Base-by-base conservation (phyloP, 1,140 invertebrate species). In the Bombus polaris region DNA sequence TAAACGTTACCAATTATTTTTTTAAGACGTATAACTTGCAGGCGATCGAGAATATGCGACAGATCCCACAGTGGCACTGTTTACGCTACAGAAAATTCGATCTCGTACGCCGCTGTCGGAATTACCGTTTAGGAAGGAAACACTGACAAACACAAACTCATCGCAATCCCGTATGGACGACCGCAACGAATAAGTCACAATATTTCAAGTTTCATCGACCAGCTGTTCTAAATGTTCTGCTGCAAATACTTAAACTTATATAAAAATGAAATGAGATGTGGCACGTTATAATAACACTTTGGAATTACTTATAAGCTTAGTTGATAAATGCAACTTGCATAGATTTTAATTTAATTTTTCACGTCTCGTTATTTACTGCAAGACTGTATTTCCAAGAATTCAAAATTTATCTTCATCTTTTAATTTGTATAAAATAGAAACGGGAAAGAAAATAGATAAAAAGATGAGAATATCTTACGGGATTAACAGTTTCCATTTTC, bases 31-130 rank as follows among this genome's bases (percentile, higher is more conserved):
- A 90, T 85, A 87, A 89, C 85, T 93, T 94, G 73, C 93, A 96
- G 96, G 94, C 95, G 66, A 93, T 96, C 70, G 94, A 95, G 87
- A 95, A 95, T 37, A 97, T 97, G 97, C 94, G 96, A 84, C 96
- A 96, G 91, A 96, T 98, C 82, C 97, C 97, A 8, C 97, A 98
- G 91, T 97, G 97, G 97, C 97, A 98, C 92, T 98, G 97, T 93
- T 95, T 97, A 90, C 95, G 97, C 83, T 97, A 97, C 93, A 96
- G 97, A 82, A 97, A 97, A 90, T 97, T 97, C 88, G 97, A 97
- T 88, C 94, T 97, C 76, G 96, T 97, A 82, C 96, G 97, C 79
- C 96, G 97, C 78, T 98, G 97, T 95, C 96, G 96, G 79, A 96
- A 96, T 85, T 96, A 96, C 93, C 94, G 96, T 76, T 91, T 95